These are phyloP conservation scores for Misgurnus mizolepis DNA, from an alignment of 2,113 vertebrate species.

Conservation along the genomic window DNA sequence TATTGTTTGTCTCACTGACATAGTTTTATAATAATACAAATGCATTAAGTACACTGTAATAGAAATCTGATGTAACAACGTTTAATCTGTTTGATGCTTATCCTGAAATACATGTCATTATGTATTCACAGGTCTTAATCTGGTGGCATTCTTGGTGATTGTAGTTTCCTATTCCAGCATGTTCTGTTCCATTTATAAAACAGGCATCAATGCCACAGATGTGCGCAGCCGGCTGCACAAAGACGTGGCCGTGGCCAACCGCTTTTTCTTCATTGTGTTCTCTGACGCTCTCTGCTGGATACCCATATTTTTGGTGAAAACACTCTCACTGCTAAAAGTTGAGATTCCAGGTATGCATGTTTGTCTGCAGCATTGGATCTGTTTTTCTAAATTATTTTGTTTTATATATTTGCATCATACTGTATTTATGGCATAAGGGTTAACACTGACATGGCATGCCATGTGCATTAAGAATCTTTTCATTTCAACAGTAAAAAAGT, in stretches of 20 bases:
- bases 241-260: slow-evolving; percentile 74
- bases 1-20: too few relatives aligned
- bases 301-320: slow-evolving; percentile 78
- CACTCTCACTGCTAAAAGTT: slow-evolving; percentile 74
- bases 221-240: slow-evolving; percentile 69
- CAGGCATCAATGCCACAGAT: slow-evolving; percentile 73
- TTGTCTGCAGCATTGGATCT: not conserved
- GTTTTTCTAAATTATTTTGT: not conserved
- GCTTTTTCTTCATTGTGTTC: slow-evolving; percentile 84
- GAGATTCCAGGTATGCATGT: slow-evolving; percentile 74
- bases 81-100: not conserved
- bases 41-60: not conserved
- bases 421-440: not conserved
- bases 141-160: slow-evolving; percentile 77
- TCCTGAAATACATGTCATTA: slow-evolving; percentile 7
- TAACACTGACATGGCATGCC: too few relatives aligned
- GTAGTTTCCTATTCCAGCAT: slow-evolving; percentile 75
- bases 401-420: not conserved
- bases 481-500: too few relatives aligned
- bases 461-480: too few relatives aligned
- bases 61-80: not conserved
- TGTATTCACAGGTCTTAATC: slow-evolving; percentile 75
- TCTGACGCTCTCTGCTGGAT: slow-evolving; percentile 94
- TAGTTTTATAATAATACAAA: not conserved
- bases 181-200: slow-evolving; percentile 80